Evolutionary conservation across 2,888 invertebrate genomes (phyloP).

Genomic region (Trissolcus japonicus): DNA sequence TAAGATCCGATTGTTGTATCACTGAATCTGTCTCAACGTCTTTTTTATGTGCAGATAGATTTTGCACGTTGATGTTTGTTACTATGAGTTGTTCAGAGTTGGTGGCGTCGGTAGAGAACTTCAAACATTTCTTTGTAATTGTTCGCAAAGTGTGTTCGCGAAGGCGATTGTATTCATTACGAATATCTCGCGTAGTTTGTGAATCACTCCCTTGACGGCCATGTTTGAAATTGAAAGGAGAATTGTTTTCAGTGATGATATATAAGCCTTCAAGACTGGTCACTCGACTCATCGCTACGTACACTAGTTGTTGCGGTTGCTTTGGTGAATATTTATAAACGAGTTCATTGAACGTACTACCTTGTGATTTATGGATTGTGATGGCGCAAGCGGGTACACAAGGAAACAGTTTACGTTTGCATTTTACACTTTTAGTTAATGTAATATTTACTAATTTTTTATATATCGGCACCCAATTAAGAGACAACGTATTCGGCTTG

Average conservation of each 20-base stretch:
- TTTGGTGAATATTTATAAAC: constrained; percentile 12
- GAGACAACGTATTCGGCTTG: background rate
- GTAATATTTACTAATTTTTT: background rate
- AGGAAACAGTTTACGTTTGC: constrained; percentile 32
- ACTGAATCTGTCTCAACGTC: background rate
- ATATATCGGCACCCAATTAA: background rate
- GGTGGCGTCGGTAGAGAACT: background rate
- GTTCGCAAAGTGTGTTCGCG: background rate
- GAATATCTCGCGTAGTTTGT: background rate
- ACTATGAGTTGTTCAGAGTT: background rate
- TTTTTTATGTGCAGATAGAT: background rate
- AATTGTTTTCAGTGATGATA: background rate
- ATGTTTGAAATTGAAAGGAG: background rate
- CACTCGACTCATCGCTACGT: background rate
- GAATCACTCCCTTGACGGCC: background rate
- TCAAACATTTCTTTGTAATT: background rate
- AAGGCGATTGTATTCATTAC: background rate
- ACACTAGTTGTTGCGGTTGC: constrained; percentile 8
- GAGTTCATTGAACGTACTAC: constrained; percentile 25
- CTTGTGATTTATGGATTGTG: constrained; percentile 42
- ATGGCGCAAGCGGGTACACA: constrained; percentile 35
- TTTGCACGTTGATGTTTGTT: background rate
- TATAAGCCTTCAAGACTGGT: background rate
- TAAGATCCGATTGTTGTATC: background rate
- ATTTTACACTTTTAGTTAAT: constrained; percentile 10